Base-by-base conservation (phyloP, 2,113 vertebrate genomes). In the Syngnathus floridae region DNA sequence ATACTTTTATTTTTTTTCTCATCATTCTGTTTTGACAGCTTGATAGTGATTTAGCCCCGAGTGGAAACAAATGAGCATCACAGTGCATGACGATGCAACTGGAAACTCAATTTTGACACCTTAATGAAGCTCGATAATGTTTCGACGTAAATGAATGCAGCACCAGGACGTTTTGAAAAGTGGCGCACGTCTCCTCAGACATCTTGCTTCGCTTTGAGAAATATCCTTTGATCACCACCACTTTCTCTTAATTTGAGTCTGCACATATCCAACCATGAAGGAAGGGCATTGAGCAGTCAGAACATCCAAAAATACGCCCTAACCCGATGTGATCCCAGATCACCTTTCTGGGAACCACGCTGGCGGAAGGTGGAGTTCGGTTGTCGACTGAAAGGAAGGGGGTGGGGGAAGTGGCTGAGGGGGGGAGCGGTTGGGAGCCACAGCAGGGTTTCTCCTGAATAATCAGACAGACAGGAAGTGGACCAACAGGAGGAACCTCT, bases 391-490 rank as follows among this genome's bases (percentile, higher is more conserved):
- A 64, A 59, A 61, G 67, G 70, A 67, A 70, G 54, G 65, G 49
- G 67, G 48, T 35, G 36, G 26, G 60, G 61, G 40, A 36, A 38
- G 67, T 74, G 5, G 71, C 54, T 71, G 74, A 68, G 62, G 9
- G 35, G 16, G 56, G 16, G 14, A 12, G 38, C 5, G 12, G 12
- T 37, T 12, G 12, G 31, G 37, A 41, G 12, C 37, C 10, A 31
- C 54, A 36, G 54, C 54, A 56, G 54, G 54, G 77, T 83, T 79
- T 85, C 83, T 85, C 86, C 84, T 86, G 58, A 37, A 79, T 22
- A 61, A 26, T 81, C 82, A 79, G 72, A 89, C 82, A 87, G 86
- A 89, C 80, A 83, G 85, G 82, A 83, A 75, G 82, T 78, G 81
- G 78, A 64, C n/a, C 63, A 16, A 35, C 63, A 64, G 63, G 63